phyloP scores from a whole-genome alignment of 2,797 vertebrate genomes.

The Sus cebifrons region DNA sequence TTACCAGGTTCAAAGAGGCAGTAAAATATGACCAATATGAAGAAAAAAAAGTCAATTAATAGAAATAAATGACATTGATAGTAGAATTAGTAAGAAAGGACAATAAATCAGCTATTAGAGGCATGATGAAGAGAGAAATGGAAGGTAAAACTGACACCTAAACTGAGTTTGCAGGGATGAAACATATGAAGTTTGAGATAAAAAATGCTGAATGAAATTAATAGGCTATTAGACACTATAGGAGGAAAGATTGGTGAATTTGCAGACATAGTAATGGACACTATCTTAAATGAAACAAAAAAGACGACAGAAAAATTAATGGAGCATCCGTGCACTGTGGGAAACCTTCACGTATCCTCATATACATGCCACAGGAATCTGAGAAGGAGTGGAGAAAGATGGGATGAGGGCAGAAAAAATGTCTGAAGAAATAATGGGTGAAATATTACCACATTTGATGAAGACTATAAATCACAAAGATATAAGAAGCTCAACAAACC shows the following conservation, averaged over 20 bases:
- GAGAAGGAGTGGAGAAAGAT: neutral
- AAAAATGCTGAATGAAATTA: neutral
- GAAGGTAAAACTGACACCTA: neutral
- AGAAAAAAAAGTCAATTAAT: neutral
- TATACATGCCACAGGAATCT: neutral
- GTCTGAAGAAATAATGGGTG: neutral
- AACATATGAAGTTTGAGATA: neutral
- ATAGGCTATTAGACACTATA: neutral
- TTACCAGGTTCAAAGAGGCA: neutral
- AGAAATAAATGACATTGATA: neutral
- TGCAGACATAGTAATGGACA: neutral
- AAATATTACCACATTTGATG: neutral
- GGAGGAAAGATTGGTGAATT: neutral
- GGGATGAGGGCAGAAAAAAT: neutral
- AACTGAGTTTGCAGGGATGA: neutral
- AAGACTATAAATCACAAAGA: neutral
- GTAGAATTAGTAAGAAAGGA: neutral
- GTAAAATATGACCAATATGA: neutral
- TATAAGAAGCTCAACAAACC: neutral
- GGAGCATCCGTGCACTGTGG: neutral
- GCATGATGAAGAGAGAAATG: neutral
- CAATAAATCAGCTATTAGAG: neutral
- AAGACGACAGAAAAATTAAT: neutral
- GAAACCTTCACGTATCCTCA: neutral
- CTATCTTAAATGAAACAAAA: constrained; percentile 16